A percentile compares a stretch with the other conserved stretches of the same genome.
Evolutionary conservation across 1,140 invertebrate species (phyloP).

Genomic region (Hirudo medicinalis): DNA sequence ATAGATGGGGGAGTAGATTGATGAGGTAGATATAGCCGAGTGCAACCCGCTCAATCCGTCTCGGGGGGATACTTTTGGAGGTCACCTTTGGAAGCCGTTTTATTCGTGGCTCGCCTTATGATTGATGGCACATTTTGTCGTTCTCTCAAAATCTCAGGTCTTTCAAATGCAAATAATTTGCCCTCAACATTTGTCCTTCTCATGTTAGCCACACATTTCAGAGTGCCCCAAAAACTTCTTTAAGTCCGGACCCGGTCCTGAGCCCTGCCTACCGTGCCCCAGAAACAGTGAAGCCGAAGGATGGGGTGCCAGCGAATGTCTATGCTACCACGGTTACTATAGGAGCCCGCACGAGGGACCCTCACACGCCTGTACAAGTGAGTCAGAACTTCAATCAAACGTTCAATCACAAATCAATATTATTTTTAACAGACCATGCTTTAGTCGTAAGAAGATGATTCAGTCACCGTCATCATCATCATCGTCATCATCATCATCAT

Average conservation of each 20-base stretch:
- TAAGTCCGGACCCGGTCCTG: slow-evolving; percentile 17
- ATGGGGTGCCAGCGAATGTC: slow-evolving; percentile 16
- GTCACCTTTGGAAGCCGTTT: too few species aligned
- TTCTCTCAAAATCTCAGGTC: too few species aligned
- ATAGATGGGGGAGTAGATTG: too few species aligned
- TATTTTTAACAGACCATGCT: too few species aligned
- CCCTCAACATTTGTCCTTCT: too few species aligned
- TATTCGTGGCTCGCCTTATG: too few species aligned
- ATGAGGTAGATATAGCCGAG: too few species aligned
- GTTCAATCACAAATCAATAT: background rate
- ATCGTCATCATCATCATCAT: background rate
- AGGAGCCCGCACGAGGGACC: slow-evolving; percentile 13
- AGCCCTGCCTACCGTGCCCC: slow-evolving; percentile 17
- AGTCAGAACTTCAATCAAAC: background rate
- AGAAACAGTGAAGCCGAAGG: slow-evolving; percentile 17
- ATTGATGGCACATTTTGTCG: too few species aligned
- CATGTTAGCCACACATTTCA: slow-evolving; percentile 1
- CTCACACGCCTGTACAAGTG: slow-evolving; percentile 19
- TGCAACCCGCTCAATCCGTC: too few species aligned
- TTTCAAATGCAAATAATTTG: too few species aligned
- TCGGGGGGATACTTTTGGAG: too few species aligned
- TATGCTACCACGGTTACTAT: slow-evolving; percentile 14
- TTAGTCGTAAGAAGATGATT: too few species aligned
- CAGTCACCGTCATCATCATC: background rate
- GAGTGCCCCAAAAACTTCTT: slow-evolving; percentile 13